Evolutionary conservation across 2,113 vertebrate genomes (phyloP).

Genomic region (Pholis gunnellus): DNA sequence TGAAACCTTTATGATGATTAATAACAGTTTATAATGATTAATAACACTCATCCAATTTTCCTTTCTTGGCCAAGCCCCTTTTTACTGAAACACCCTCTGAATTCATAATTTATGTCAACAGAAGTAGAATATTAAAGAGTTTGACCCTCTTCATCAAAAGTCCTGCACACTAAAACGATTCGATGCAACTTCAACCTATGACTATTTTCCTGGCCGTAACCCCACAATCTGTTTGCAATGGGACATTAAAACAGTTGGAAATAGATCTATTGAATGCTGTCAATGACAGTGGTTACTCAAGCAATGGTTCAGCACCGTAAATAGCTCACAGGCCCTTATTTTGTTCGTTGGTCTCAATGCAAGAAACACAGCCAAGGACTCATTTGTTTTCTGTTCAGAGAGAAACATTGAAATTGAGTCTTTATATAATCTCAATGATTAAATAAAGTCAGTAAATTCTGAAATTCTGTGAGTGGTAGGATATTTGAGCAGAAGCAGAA

Average conservation of each 20-base stretch:
- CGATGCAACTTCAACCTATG: conserved; percentile 58
- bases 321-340: conserved; percentile 43
- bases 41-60: conserved; percentile 9
- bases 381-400: conserved; percentile 20
- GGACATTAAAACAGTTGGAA: conserved; percentile 68
- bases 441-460: conserved; percentile 29
- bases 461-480: conserved; percentile 45
- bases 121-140: conserved; percentile 56
- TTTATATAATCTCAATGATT: conserved; percentile 54
- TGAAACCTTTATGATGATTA: too few relatives aligned
- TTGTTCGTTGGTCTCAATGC: conserved; percentile 30
- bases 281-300: conserved; percentile 63
- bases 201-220: conserved; percentile 77
- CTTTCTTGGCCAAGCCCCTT: conserved; percentile 15
- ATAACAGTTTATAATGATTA: conserved; percentile 16
- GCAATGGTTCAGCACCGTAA: conserved; percentile 49
- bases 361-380: conserved; percentile 44
- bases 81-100: conserved; percentile 38
- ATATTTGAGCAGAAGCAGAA: conserved; percentile 43
- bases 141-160: conserved; percentile 63
- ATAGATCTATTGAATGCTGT: conserved; percentile 51
- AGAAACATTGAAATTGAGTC: conserved; percentile 44
- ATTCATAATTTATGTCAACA: conserved; percentile 55
- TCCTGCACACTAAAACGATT: conserved; percentile 56
- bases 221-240: conserved; percentile 65